phyloP scores from a whole-genome alignment of 30 jellyfish, hydroid and myxozoan genomes.

The Clytia hemisphaerica region DNA sequence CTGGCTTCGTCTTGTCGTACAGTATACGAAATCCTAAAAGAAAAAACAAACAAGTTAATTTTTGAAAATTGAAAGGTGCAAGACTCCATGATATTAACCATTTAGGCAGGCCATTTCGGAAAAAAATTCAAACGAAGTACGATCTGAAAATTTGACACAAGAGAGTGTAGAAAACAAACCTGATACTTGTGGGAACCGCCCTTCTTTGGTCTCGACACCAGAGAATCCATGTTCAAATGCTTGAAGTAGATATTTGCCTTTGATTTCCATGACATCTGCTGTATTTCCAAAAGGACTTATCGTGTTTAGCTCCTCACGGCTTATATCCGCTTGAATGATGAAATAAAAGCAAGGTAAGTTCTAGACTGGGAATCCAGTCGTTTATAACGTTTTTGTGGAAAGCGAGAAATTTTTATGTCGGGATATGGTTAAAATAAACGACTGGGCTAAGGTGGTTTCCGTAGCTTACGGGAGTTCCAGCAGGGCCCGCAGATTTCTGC shows the following conservation, averaged over 20 bases:
- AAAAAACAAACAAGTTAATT: neutral
- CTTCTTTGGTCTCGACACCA: constrained; percentile 17
- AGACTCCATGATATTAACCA: neutral
- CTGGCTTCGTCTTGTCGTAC: constrained; percentile 28
- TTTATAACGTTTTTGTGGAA: too few relatives aligned
- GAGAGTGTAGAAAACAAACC: too few relatives aligned
- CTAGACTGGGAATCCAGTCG: too few relatives aligned
- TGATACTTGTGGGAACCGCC: constrained; percentile 73
- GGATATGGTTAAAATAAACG: too few relatives aligned
- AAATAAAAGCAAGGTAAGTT: too few relatives aligned
- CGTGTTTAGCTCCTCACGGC: neutral
- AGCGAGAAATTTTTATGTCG: too few relatives aligned
- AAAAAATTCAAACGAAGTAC: too few relatives aligned
- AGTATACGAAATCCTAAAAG: constrained; percentile 34
- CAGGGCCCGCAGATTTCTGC: too few relatives aligned
- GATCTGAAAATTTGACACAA: too few relatives aligned
- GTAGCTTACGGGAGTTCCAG: too few relatives aligned
- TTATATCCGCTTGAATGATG: neutral
- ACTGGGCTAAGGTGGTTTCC: too few relatives aligned
- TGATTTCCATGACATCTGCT: constrained; percentile 77
- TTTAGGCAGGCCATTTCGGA: neutral
- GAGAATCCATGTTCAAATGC: constrained; percentile 67
- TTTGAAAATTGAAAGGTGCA: neutral
- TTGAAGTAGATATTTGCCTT: constrained; percentile 50
- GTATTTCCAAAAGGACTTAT: constrained; percentile 86